phyloP scores from a whole-genome alignment of 2,113 vertebrate species.

The Perca schrenkii region DNA sequence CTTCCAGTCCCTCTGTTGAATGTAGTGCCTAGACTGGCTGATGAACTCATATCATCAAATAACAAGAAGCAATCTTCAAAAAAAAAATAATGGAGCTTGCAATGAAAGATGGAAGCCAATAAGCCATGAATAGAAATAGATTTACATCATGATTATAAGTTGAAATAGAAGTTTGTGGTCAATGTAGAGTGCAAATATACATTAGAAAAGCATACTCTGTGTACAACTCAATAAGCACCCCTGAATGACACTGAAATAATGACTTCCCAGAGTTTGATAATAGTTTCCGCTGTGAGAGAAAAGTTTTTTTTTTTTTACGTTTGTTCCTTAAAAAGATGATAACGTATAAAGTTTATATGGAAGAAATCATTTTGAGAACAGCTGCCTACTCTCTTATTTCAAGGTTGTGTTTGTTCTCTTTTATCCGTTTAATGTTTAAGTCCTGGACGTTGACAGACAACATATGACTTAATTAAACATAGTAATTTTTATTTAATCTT shows the following conservation, averaged over 20 bases:
- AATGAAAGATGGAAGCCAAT: conserved; percentile 78
- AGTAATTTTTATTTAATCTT: conserved; percentile 26
- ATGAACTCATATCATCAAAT: conserved; percentile 50
- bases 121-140: conserved; percentile 76
- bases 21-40: conserved; percentile 45
- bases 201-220: conserved; percentile 70
- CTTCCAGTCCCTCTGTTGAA: conserved; percentile 29
- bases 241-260: conserved; percentile 65
- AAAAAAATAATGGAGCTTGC: conserved; percentile 77
- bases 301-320: background rate
- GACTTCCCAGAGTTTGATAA: conserved; percentile 55
- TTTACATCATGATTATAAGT: conserved; percentile 72
- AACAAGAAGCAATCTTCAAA: conserved; percentile 69
- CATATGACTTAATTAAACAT: conserved; percentile 14
- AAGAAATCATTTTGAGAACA: conserved; percentile 22
- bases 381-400: background rate
- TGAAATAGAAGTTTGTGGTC: conserved; percentile 71
- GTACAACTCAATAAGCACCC: conserved; percentile 57
- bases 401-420: conserved; percentile 14
- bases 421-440: conserved; percentile 4
- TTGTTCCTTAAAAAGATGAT: conserved; percentile 9
- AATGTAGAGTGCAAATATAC: conserved; percentile 81
- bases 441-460: background rate
- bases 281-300: conserved; percentile 38
- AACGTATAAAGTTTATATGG: conserved; percentile 9